Evolutionary conservation across 2,797 vertebrate species (phyloP).

Genomic region (Crossoptilon crossoptilon): DNA sequence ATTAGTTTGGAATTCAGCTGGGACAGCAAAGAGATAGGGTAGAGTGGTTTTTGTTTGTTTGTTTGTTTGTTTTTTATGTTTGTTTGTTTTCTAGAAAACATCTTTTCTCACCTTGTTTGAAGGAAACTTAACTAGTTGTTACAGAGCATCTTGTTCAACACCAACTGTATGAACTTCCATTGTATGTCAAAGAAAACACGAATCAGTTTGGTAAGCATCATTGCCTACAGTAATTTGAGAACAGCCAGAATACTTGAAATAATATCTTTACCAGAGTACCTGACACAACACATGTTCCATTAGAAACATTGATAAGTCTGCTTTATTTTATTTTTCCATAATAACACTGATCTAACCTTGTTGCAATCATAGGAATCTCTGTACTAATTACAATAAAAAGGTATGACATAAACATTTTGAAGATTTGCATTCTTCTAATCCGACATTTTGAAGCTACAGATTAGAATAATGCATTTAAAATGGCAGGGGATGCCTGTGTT

Average conservation of each 20-base stretch:
- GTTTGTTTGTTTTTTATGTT: neutral
- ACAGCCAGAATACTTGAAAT: neutral
- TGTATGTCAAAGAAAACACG: neutral
- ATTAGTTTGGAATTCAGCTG: neutral
- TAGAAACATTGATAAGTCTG: neutral
- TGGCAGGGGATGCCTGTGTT: neutral
- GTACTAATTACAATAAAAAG: neutral
- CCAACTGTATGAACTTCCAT: neutral
- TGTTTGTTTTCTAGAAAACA: neutral
- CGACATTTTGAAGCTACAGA: slow-evolving; percentile 19
- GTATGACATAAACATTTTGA: neutral
- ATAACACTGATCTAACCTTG: neutral
- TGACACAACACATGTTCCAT: neutral
- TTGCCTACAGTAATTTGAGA: neutral
- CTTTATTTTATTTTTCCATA: neutral
- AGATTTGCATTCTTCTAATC: neutral
- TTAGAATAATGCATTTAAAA: slow-evolving; percentile 35
- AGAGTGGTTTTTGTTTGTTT: neutral
- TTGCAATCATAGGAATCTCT: neutral
- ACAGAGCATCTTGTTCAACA: neutral
- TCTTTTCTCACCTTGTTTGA: neutral
- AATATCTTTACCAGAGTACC: neutral
- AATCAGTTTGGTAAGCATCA: neutral
- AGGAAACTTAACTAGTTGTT: neutral
- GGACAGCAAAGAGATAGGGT: neutral